Evolutionary conservation across 2,113 vertebrate species (phyloP), one percentile per base, ranked within the genome.

Genomic region (Istiophorus platypterus): DNA sequence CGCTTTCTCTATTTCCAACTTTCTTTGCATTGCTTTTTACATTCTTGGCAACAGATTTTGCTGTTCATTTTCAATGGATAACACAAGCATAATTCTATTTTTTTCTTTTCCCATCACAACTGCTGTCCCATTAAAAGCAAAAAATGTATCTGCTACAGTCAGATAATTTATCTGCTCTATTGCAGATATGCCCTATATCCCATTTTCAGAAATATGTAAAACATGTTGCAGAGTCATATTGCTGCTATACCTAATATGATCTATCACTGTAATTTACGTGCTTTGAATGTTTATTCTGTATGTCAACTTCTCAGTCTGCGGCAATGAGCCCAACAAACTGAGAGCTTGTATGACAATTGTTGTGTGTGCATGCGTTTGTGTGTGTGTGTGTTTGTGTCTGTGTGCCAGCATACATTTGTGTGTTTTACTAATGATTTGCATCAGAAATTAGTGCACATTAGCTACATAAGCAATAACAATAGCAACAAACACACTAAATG

Each of bases 181-280:
- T 81, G 45, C 51, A 85, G 86, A 69, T 57, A 51, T 39, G 51
- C 47, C 34, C 57, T n/a, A 56, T 41, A 65, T 65, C n/a, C 7
- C 24, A 80, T 56, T 72, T 70, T 71, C 37, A 49, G 65, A 72
- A 74, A 49, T 42, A n/a, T 6, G 74, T 69, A 51, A 61, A 79
- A 62, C 34, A 64, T 66, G n/a, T 18, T 5, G 3, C 51, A 42
- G 31, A 66, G 29, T 69, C 58, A 78, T 76, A 47, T 41, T 82
- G 11, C 58, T 74, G 51, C 54, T 27, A 62, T 68, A 34, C 34
- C 59, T 72, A 34, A 61, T 77, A 47, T 67, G 39, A 78, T 77
- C 14, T 39, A 70, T 54, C 27, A 41, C 12, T 20, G 42, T 11
- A 49, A 80, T 14, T 26, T 61, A 63, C 47, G 2, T 57, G 39